Conservation (phyloP, 2,888 invertebrate species). For the Scaeva pyrastri region DNA sequence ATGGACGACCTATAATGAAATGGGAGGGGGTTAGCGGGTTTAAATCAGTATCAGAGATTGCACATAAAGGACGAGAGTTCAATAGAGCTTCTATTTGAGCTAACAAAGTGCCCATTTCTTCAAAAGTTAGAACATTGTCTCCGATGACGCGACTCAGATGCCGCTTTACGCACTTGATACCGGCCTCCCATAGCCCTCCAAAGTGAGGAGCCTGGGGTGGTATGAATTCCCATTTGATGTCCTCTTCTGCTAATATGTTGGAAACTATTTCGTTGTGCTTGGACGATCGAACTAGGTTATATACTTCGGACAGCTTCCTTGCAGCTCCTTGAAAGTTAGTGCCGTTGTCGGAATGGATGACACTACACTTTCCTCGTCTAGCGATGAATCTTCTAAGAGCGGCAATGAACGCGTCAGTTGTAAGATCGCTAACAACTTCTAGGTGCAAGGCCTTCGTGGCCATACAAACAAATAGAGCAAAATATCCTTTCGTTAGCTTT, state of each 20-base stretch:
- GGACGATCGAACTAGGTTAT: not conserved
- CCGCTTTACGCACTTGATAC: constrained; percentile 24
- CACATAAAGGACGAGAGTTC: constrained; percentile 57
- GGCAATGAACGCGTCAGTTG: constrained; percentile 7
- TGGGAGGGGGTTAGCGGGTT: constrained; percentile 49
- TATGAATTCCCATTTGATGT: too few species aligned
- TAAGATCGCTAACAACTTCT: constrained; percentile 12
- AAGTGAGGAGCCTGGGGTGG: too few species aligned
- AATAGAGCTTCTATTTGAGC: constrained; percentile 64
- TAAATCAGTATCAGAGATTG: constrained; percentile 50
- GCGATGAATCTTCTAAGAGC: constrained; percentile 17
- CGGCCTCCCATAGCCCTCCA: too few species aligned
- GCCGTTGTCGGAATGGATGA: constrained; percentile 41
- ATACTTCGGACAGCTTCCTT: not conserved
- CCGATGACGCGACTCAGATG: constrained; percentile 58
- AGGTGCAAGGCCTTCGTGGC: constrained; percentile 30
- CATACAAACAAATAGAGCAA: too few species aligned
- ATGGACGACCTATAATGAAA: constrained; percentile 36
- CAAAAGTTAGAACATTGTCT: constrained; percentile 44
- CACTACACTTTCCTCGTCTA: constrained; percentile 36
- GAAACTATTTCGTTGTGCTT: too few species aligned
- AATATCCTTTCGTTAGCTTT: constrained; percentile 33
- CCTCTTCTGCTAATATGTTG: too few species aligned
- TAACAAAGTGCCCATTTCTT: constrained; percentile 61
- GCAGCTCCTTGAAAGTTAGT: constrained; percentile 25